phyloP scores from a whole-genome alignment of 2,113 vertebrate genomes.

The Spermophilus dauricus region DNA sequence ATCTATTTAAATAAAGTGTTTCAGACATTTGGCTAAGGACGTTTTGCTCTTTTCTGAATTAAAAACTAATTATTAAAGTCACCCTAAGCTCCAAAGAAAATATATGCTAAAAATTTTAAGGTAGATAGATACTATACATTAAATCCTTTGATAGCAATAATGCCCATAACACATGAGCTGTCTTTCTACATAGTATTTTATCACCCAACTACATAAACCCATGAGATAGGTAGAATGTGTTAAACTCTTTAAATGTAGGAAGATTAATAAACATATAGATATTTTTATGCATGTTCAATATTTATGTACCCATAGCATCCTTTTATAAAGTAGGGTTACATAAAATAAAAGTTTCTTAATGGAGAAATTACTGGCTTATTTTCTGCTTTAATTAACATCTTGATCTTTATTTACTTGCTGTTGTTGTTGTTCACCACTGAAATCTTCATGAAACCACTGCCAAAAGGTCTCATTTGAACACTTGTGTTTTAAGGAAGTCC shows the following conservation, averaged over 20 bases:
- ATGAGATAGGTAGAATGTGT: not conserved
- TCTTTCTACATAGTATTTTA: not conserved
- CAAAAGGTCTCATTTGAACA: not conserved
- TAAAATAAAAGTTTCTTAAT: slow-evolving; percentile 14
- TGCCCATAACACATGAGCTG: not conserved
- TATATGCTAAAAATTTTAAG: not conserved
- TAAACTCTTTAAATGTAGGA: not conserved
- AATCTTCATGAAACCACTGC: not conserved
- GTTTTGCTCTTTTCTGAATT: not conserved
- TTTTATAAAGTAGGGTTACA: not conserved
- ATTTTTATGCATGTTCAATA: not conserved
- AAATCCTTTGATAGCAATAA: not conserved
- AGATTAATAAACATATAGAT: not conserved
- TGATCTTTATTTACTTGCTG: not conserved
- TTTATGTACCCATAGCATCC: not conserved
- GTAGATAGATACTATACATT: not conserved
- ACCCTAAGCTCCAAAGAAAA: not conserved
- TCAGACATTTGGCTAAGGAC: not conserved
- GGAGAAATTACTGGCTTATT: not conserved
- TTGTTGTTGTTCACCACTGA: not conserved
- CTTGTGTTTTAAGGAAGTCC: not conserved
- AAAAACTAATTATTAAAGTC: not conserved
- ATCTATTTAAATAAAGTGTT: slow-evolving; percentile 29
- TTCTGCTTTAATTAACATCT: not conserved
- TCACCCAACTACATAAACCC: not conserved